phyloP scores from a whole-genome alignment of 2,888 invertebrate species.

The Vesta saturnalis region DNA sequence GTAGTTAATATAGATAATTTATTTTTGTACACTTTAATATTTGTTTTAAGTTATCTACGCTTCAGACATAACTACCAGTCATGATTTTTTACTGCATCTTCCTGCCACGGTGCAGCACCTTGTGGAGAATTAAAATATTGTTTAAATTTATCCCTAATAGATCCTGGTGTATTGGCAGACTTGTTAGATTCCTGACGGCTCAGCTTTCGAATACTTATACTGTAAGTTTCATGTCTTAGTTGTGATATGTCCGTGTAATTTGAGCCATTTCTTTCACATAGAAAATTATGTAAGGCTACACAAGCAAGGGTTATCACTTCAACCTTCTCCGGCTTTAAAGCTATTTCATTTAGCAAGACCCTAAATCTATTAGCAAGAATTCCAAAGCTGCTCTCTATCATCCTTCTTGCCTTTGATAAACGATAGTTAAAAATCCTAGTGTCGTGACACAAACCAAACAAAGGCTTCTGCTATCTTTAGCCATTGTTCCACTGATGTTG shows the following conservation, averaged over 20 bases:
- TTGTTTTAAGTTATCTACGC: background rate
- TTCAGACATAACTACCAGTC: background rate
- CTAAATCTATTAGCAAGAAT: constrained; percentile 5
- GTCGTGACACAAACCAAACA: no score
- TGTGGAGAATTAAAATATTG: background rate
- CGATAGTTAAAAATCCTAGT: background rate
- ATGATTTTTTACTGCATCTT: background rate
- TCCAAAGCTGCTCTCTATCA: constrained; percentile 3
- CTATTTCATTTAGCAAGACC: constrained; percentile 3
- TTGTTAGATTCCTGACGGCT: constrained; percentile 1
- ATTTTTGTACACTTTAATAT: background rate
- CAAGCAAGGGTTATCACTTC: constrained; percentile 3
- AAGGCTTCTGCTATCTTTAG: no score
- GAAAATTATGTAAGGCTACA: constrained; percentile 1
- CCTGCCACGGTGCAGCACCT: constrained; percentile 3
- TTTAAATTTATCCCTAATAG: background rate
- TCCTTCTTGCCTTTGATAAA: background rate
- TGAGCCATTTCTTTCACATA: constrained; percentile 5
- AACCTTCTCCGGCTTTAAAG: constrained; percentile 1
- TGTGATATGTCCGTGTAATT: constrained; percentile 1
- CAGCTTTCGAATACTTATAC: background rate
- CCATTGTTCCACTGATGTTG: no score
- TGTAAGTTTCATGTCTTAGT: background rate
- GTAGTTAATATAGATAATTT: background rate
- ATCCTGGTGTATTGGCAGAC: background rate